phyloP scores from a whole-genome alignment of 2,797 vertebrate genomes.

The Falco concolor region DNA sequence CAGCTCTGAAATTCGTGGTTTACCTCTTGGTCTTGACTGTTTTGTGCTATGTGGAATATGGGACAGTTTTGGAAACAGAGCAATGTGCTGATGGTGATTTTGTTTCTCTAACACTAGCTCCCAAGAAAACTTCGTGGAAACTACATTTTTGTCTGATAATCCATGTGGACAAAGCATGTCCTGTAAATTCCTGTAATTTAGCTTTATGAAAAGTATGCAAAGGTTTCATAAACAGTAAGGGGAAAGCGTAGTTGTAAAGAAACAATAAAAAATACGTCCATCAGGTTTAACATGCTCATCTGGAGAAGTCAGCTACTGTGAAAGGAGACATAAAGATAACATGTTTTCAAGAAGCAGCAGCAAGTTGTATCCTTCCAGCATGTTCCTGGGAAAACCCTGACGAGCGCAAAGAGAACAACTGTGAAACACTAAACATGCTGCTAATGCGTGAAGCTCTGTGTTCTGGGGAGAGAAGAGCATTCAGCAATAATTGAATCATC shows the following conservation, averaged over 20 bases:
- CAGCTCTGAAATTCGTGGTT: background rate
- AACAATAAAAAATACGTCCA: background rate
- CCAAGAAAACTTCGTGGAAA: background rate
- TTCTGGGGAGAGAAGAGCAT: constrained; percentile 49
- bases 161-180: background rate
- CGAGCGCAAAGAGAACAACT: constrained; percentile 34
- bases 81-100: background rate
- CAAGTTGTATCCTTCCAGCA: background rate
- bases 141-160: background rate
- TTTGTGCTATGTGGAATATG: background rate
- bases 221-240: background rate
- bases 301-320: background rate
- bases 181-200: background rate
- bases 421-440: constrained; percentile 33
- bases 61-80: background rate
- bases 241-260: background rate
- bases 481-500: constrained; percentile 70
- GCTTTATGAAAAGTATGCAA: background rate
- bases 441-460: constrained; percentile 14
- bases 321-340: background rate
- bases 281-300: background rate
- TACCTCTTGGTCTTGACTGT: background rate
- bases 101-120: background rate
- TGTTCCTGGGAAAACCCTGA: background rate
- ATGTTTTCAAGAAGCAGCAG: background rate